These are phyloP conservation scores for Petaurus breviceps DNA, from an alignment of 2,113 vertebrate genomes.

Conservation along the genomic window DNA sequence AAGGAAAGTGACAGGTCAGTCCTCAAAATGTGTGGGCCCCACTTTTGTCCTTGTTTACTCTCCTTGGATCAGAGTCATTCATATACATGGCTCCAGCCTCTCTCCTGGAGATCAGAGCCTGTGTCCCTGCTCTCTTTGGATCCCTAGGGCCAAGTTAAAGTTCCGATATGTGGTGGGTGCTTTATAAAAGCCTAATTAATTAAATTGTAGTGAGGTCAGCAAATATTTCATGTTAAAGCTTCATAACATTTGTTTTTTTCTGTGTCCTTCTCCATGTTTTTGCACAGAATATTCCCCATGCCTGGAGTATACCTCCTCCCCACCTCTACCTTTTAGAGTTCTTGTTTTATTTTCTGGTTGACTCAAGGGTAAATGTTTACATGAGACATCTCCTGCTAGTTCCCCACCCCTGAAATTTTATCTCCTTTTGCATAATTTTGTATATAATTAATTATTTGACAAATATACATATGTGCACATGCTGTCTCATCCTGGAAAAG, in stretches of 20 bases:
- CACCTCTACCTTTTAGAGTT: background rate
- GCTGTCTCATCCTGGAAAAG: background rate
- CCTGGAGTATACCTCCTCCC: too few species aligned
- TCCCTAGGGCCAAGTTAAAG: background rate
- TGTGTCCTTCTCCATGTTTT: background rate
- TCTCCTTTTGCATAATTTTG: background rate
- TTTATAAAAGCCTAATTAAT: too few species aligned
- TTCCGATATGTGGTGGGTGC: too few species aligned
- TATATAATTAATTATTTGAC: background rate
- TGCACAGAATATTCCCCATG: too few species aligned
- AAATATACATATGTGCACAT: background rate
- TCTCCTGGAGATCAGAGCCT: background rate
- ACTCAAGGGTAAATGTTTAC: background rate
- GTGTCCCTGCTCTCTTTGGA: background rate
- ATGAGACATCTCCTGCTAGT: background rate
- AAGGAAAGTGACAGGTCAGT: background rate
- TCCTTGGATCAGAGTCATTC: background rate
- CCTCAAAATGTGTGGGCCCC: background rate
- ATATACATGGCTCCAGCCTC: background rate
- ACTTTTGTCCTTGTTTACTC: too few species aligned
- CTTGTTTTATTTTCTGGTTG: background rate
- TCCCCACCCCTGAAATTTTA: background rate
- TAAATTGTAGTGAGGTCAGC: too few species aligned
- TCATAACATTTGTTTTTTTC: too few species aligned
- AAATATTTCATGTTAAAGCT: too few species aligned